phyloP scores from a whole-genome alignment of 2,113 vertebrate genomes.

The Melanotaenia duboulayi region DNA sequence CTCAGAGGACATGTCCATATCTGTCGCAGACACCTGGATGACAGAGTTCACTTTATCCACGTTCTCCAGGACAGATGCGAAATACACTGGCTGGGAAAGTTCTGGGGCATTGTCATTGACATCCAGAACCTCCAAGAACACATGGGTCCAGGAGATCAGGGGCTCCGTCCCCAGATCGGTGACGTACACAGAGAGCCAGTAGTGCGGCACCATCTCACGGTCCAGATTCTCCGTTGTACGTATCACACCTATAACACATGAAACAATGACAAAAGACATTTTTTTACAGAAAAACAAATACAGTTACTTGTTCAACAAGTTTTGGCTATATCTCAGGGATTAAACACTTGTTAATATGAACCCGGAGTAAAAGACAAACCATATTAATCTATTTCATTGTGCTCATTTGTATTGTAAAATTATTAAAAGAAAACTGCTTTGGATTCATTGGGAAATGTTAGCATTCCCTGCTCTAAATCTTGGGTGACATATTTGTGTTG shows the following conservation, averaged over 20 bases:
- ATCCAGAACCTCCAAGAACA: constrained; percentile 92
- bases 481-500: constrained; percentile 16
- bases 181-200: constrained; percentile 93
- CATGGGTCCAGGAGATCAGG: constrained; percentile 88
- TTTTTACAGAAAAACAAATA: not conserved
- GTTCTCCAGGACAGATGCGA: constrained; percentile 89
- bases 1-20: constrained; percentile 87
- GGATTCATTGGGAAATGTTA: not conserved
- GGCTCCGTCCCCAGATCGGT: constrained; percentile 89
- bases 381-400: not conserved
- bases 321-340: constrained; percentile 5
- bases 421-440: not conserved
- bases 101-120: constrained; percentile 94
- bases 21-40: constrained; percentile 86
- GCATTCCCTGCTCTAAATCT: not conserved
- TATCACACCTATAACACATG: constrained; percentile 85
- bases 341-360: not conserved
- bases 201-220: constrained; percentile 86
- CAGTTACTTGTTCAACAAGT: too few species aligned
- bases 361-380: not conserved
- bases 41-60: constrained; percentile 82
- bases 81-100: constrained; percentile 90
- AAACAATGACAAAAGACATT: not conserved
- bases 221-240: constrained; percentile 85
- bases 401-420: not conserved